Evolutionary conservation across 2,888 invertebrate species (phyloP).

Genomic region (Schizotus pectinicornis): DNA sequence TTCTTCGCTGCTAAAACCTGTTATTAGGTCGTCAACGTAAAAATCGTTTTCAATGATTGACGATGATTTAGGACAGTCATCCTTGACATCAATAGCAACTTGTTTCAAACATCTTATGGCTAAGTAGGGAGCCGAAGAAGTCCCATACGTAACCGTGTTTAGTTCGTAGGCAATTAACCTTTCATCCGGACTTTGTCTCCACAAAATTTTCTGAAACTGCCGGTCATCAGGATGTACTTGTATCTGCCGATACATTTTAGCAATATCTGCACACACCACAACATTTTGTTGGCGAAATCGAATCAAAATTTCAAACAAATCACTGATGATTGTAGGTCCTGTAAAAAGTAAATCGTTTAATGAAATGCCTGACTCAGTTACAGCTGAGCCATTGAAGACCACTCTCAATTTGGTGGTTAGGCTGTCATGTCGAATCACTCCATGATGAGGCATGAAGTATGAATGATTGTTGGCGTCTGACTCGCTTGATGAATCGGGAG

Average conservation of each 20-base stretch:
- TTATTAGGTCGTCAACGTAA: constrained; percentile 27
- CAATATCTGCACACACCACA: constrained; percentile 37
- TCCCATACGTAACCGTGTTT: constrained; percentile 36
- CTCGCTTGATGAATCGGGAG: constrained; percentile 1
- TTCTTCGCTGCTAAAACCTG: constrained; percentile 10
- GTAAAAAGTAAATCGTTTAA: constrained; percentile 33
- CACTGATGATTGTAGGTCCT: constrained; percentile 35
- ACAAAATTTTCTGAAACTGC: constrained; percentile 29
- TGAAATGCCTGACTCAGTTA: constrained; percentile 26
- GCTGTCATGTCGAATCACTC: constrained; percentile 34
- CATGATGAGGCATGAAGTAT: constrained; percentile 40
- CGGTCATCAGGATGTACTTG: constrained; percentile 27
- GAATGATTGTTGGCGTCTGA: constrained; percentile 4
- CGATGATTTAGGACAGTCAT: constrained; percentile 25
- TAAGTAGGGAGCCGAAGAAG: constrained; percentile 30
- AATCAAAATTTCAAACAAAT: constrained; percentile 35
- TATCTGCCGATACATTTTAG: constrained; percentile 39
- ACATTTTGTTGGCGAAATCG: constrained; percentile 34
- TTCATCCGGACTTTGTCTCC: constrained; percentile 11
- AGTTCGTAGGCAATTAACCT: constrained; percentile 27
- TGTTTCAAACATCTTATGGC: constrained; percentile 14
- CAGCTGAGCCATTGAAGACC: constrained; percentile 38
- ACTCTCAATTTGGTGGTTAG: constrained; percentile 40
- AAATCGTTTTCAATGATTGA: constrained; percentile 28
- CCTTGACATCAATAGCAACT: constrained; percentile 27